A percentile compares a stretch with the other conserved stretches of the same genome.
These are phyloP conservation scores for Vicugna pacos DNA, from an alignment of 2,113 vertebrate species.

Conservation along the genomic window DNA sequence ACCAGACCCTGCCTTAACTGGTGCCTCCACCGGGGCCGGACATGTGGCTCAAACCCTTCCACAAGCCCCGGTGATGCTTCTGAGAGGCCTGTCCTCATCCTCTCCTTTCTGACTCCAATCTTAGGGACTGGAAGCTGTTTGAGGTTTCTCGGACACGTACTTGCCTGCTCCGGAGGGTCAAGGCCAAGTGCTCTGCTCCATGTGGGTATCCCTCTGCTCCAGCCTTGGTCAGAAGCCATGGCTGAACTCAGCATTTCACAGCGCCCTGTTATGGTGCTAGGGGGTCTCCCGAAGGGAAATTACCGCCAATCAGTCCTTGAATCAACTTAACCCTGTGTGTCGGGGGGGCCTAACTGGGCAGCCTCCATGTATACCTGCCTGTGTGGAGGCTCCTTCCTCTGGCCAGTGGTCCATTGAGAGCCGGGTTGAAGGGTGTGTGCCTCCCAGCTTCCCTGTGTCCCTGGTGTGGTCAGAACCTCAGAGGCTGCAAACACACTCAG, in stretches of 20 bases:
- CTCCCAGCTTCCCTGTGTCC: neutral
- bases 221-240: neutral
- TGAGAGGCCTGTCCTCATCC: neutral
- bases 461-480: neutral
- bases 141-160: neutral
- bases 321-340: neutral
- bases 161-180: neutral
- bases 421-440: neutral
- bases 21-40: neutral
- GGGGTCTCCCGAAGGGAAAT: neutral
- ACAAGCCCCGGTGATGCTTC: neutral
- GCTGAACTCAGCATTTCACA: neutral
- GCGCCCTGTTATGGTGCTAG: neutral
- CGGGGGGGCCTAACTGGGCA: neutral
- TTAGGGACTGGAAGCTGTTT: neutral
- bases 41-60: neutral
- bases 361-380: neutral
- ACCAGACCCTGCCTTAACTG: neutral
- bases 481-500: neutral
- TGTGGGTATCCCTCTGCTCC: neutral
- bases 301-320: neutral
- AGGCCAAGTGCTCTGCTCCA: neutral
- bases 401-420: neutral
- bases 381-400: neutral
- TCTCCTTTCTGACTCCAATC: neutral